A percentile compares a stretch with the other conserved stretches of the same genome.
These are phyloP conservation scores for Drosophila meridiana DNA, from an alignment of 2,888 invertebrate species.

Conservation along the genomic window DNA sequence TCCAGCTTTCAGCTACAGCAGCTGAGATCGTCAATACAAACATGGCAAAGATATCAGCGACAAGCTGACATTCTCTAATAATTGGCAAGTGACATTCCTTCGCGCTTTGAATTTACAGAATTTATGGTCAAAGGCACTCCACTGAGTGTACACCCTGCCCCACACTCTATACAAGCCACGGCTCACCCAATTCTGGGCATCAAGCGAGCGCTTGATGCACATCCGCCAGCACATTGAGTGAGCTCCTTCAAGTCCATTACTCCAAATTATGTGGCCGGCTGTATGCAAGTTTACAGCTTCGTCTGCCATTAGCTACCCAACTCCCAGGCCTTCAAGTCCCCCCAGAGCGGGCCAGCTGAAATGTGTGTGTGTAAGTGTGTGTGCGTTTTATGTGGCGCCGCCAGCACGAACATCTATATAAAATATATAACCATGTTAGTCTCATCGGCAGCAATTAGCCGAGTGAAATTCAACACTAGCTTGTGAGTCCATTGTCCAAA, in stretches of 20 bases:
- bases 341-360: constrained; percentile 17
- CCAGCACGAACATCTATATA: constrained; percentile 52
- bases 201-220: constrained; percentile 41
- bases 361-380: constrained; percentile 23
- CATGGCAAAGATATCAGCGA: constrained; percentile 79
- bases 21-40: constrained; percentile 76
- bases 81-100: constrained; percentile 79
- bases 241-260: constrained; percentile 53
- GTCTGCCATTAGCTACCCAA: constrained; percentile 36
- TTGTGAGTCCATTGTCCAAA: constrained; percentile 70
- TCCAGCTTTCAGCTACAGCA: constrained; percentile 35
- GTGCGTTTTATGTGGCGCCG: constrained; percentile 65
- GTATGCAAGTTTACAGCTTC: constrained; percentile 69
- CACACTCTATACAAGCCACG: constrained; percentile 6
- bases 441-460: constrained; percentile 71
- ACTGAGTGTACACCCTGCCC: constrained; percentile 22
- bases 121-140: constrained; percentile 75
- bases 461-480: constrained; percentile 76
- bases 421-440: constrained; percentile 64
- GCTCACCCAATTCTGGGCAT: constrained; percentile 50
- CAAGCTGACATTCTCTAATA: constrained; percentile 79
- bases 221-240: constrained; percentile 45
- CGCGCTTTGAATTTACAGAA: constrained; percentile 79
- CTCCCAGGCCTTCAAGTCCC: constrained; percentile 22
- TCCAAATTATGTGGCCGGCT: constrained; percentile 58